phyloP scores from a whole-genome alignment of 2,797 vertebrate species.

The Neopelma chrysocephalum region DNA sequence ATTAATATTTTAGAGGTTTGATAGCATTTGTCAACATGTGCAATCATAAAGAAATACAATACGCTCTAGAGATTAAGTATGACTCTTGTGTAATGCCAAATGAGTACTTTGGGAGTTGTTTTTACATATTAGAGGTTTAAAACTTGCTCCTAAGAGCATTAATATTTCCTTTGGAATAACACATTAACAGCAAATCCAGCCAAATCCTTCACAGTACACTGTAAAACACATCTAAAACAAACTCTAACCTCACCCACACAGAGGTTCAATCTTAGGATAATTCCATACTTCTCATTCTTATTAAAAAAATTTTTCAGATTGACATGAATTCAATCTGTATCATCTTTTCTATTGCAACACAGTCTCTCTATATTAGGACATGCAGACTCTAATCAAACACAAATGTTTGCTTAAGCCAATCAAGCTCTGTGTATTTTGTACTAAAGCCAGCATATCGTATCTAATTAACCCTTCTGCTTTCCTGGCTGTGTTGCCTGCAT shows the following conservation, averaged over 20 bases:
- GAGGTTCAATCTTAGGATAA: neutral
- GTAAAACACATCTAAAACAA: neutral
- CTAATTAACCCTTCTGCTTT: conserved; percentile 47
- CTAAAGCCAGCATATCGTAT: neutral
- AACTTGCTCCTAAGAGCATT: neutral
- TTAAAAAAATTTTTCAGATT: neutral
- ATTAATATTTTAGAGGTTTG: neutral
- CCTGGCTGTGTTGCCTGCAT: neutral
- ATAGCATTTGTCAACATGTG: neutral
- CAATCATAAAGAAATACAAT: neutral
- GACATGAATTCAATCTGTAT: neutral
- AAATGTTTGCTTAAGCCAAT: conserved; percentile 33
- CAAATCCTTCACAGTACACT: neutral
- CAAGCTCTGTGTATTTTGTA: conserved; percentile 20
- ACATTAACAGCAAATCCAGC: neutral
- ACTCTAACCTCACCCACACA: neutral
- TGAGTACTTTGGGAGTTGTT: neutral
- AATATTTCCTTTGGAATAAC: conserved; percentile 21
- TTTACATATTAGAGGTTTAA: neutral
- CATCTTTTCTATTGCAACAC: neutral
- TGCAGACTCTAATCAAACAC: neutral
- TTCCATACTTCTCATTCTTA: neutral
- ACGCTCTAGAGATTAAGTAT: neutral
- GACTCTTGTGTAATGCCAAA: neutral
- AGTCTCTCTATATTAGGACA: neutral